Conservation (phyloP, 1,140 invertebrate species). For the Archegozetes longisetosus region DNA sequence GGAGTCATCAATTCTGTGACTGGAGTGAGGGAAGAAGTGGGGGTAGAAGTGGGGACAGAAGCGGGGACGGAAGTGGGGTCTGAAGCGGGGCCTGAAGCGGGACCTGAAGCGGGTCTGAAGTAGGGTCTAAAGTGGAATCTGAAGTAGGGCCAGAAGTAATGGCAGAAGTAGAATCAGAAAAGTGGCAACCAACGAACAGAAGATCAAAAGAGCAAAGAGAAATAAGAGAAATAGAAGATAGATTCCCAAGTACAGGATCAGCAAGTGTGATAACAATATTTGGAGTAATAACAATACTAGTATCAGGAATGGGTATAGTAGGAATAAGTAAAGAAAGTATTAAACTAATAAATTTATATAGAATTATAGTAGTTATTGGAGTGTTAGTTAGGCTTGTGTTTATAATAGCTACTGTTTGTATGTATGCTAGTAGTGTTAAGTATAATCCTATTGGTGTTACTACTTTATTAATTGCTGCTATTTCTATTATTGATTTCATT, state of each 20-base stretch:
- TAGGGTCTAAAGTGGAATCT: no score
- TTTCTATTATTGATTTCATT: not conserved
- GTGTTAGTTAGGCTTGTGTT: not conserved
- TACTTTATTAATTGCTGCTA: not conserved
- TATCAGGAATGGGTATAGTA: not conserved
- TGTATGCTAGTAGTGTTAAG: not conserved
- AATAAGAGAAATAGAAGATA: no score
- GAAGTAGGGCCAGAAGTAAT: no score
- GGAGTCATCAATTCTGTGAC: not conserved
- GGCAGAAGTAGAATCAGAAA: no score
- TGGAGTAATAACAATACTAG: not conserved
- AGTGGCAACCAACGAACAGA: no score
- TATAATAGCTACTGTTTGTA: not conserved
- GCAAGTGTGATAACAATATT: constrained; percentile 5
- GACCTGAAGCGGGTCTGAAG: no score
- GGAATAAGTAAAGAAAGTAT: not conserved
- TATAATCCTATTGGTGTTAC: not conserved
- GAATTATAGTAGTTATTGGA: not conserved
- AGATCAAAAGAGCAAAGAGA: no score
- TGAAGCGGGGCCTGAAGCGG: no score
- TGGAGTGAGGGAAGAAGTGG: no score
- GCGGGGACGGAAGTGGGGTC: no score
- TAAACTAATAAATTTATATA: not conserved
- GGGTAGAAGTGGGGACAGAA: no score
- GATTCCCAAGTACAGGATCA: constrained; percentile 3